Percentiles rank a stretch among this genome's conserved stretches.
These are phyloP conservation scores for Apodemia mormo DNA, from an alignment of 2,888 invertebrate species.

Conservation along the genomic window DNA sequence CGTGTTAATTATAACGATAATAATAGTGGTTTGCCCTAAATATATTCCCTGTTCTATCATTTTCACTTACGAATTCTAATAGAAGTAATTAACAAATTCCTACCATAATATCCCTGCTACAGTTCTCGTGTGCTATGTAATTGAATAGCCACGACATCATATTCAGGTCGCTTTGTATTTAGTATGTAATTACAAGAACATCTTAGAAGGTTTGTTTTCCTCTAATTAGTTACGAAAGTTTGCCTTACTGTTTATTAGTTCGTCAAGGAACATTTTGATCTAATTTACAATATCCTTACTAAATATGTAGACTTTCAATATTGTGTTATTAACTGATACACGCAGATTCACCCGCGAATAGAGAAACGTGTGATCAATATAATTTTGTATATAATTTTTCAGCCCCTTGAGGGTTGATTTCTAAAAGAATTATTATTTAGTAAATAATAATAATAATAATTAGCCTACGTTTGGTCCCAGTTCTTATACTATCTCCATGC, in stretches of 20 bases:
- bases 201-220: neutral
- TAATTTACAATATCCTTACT: neutral
- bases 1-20: no score
- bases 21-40: no score
- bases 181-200: conserved; percentile 1
- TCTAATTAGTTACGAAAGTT: neutral
- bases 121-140: conserved; percentile 30
- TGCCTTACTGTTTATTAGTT: neutral
- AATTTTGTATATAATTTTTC: no score
- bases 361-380: no score
- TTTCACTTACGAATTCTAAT: conserved; percentile 3
- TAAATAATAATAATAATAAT: no score
- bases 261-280: neutral
- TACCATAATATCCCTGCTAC: conserved; percentile 18
- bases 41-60: neutral
- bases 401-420: no score
- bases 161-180: neutral
- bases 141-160: conserved; percentile 28
- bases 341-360: no score
- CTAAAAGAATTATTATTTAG: no score
- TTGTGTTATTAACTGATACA: no score
- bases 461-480: no score
- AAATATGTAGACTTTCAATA: no score
- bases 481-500: no score
- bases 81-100: conserved; percentile 15